Percentiles rank a stretch among this genome's conserved stretches.
These are phyloP conservation scores for Brachionus calyciflorus DNA, from an alignment of 1,140 invertebrate species.

Conservation along the genomic window DNA sequence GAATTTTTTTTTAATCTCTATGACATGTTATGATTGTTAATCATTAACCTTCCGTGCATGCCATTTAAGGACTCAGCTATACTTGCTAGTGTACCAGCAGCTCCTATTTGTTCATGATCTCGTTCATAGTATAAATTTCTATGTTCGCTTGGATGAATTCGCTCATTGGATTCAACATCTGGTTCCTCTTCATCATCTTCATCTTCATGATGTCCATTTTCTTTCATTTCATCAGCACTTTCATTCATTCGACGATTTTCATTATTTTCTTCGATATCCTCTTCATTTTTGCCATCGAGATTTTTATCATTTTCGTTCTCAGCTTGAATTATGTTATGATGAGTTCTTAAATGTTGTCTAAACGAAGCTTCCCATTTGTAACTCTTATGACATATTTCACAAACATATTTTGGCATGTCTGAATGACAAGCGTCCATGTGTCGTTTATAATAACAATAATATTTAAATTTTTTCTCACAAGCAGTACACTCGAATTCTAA, in stretches of 20 bases:
- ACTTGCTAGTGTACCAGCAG: slow-evolving; percentile 35
- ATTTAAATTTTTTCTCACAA: slow-evolving; percentile 45
- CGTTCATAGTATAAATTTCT: slow-evolving; percentile 2
- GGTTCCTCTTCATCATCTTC: slow-evolving; percentile 23
- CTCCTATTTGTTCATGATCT: slow-evolving; percentile 41
- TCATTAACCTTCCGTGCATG: slow-evolving; percentile 5
- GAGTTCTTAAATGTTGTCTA: slow-evolving; percentile 38
- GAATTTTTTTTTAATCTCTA: neutral
- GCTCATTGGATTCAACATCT: slow-evolving; percentile 39
- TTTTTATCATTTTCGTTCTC: neutral
- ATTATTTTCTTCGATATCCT: neutral
- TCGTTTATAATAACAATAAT: slow-evolving; percentile 42
- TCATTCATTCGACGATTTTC: neutral
- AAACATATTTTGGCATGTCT: slow-evolving; percentile 38
- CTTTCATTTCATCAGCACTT: neutral
- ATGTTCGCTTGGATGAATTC: slow-evolving; percentile 1
- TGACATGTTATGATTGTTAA: slow-evolving; percentile 25
- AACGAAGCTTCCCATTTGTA: slow-evolving; percentile 46
- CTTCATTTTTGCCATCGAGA: neutral
- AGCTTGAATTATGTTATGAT: neutral
- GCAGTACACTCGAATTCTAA: slow-evolving; percentile 37
- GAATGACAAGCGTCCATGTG: slow-evolving; percentile 47
- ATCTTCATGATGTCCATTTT: slow-evolving; percentile 4
- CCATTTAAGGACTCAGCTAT: slow-evolving; percentile 41
- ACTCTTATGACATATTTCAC: slow-evolving; percentile 43